Evolutionary conservation across 1,140 invertebrate species (phyloP), one percentile per base, ranked within the genome.

Genomic region (Hylyphantes graminicola): DNA sequence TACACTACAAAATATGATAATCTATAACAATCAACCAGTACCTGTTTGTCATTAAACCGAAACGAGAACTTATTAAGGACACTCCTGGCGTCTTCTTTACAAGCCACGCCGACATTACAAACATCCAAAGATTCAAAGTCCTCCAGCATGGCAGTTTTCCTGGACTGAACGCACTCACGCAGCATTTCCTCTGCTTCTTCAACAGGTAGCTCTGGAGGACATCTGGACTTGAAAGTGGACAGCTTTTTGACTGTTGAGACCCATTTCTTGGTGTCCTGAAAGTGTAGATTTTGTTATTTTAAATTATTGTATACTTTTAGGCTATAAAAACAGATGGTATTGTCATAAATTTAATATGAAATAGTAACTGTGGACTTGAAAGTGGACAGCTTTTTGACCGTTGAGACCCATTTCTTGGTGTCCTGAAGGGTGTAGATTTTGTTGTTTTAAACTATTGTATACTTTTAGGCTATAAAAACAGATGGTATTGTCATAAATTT

Each of bases 101-200:
- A 77, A n/a, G 21, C 67, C 8, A 85, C 65, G 11, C 82, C 82
- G 55, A 85, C 82, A 72, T 78, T 77, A n/a, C 74, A 85, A 11
- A 72, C 35, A 63, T 85, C 82, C 9, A 85, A 65, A 21, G 65
- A 10, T n/a, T 70, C 63, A 15, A 85, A 85, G 78, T 85, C 82
- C 55, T 72, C 77, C 12, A 85, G 48, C 54, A 85, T 77, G 2
- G 64, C 67, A 54, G 54, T 77, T 72, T 77, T 77, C 55, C 75
- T 77, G 8, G 82, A 59, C 11, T 21, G n/a, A 0, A 85, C 65
- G 70, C 74, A 77, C 48, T 85, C 82, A 0, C 48, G 12, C 35
- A 85, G 15, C 54, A 77, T 61, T 74, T 85, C 63, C 19, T 85
- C 82, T 0, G 55, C 74, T 78, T 85, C 82, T 53, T 77, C 65